Evolutionary conservation across 2,888 invertebrate species (phyloP).

Genomic region (Laspeyria flexula): DNA sequence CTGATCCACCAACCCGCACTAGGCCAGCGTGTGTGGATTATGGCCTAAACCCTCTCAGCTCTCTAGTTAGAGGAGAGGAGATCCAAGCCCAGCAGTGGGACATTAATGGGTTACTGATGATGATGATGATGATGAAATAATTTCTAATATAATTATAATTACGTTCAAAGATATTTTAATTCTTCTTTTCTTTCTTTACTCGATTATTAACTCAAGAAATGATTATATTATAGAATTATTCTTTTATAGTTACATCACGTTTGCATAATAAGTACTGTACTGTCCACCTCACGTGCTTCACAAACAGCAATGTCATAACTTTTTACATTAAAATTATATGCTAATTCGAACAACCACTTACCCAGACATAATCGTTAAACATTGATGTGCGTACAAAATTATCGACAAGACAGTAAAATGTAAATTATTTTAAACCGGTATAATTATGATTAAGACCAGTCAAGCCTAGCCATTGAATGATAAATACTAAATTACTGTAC

Average conservation of each 20-base stretch:
- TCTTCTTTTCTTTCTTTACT: too few relatives aligned
- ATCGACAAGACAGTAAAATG: conserved; percentile 40
- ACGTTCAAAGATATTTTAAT: too few relatives aligned
- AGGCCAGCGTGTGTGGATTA: too few relatives aligned
- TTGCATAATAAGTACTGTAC: conserved; percentile 21
- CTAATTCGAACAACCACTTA: conserved; percentile 33
- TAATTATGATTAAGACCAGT: conserved; percentile 22
- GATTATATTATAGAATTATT: too few relatives aligned
- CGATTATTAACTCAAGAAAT: too few relatives aligned
- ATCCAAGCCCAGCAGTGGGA: too few relatives aligned
- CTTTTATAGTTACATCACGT: background rate
- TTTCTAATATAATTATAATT: too few relatives aligned
- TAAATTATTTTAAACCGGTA: conserved; percentile 38
- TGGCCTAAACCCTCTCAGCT: too few relatives aligned
- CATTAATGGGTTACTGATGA: too few relatives aligned
- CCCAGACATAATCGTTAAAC: conserved; percentile 25
- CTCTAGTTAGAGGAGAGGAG: too few relatives aligned
- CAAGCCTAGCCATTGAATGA: conserved; percentile 16
- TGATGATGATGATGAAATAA: too few relatives aligned
- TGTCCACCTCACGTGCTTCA: conserved; percentile 8
- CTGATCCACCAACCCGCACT: too few relatives aligned
- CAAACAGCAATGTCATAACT: conserved; percentile 14
- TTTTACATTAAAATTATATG: conserved; percentile 30
- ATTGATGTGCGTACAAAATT: conserved; percentile 42
- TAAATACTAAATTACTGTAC: conserved; percentile 35